Percentiles rank a stretch among this genome's conserved stretches.
These are phyloP conservation scores for Oscheius sp. DNA, from an alignment of 2,888 invertebrate genomes.

Conservation along the genomic window DNA sequence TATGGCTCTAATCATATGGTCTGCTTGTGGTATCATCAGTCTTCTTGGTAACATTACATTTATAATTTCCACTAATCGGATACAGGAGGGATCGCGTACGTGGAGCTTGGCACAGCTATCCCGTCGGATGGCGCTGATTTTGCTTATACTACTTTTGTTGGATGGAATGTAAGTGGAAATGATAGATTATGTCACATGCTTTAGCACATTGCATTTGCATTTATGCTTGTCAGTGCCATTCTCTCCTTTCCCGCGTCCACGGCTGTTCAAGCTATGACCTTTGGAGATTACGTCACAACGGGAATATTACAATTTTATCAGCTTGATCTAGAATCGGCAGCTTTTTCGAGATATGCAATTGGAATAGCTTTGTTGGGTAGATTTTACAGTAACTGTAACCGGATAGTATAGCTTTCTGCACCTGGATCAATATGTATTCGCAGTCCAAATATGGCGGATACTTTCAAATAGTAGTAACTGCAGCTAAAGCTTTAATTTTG, in stretches of 20 bases:
- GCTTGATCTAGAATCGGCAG: neutral
- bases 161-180: constrained; percentile 34
- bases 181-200: neutral
- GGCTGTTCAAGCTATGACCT: constrained; percentile 26
- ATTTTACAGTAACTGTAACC: too few species aligned
- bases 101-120: constrained; percentile 88
- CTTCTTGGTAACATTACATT: constrained; percentile 79
- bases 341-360: neutral
- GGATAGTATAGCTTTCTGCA: constrained; percentile 18
- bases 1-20: constrained; percentile 84
- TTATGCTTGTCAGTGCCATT: constrained; percentile 28
- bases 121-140: constrained; percentile 70
- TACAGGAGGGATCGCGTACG: constrained; percentile 82
- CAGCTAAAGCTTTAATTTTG: constrained; percentile 24
- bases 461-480: constrained; percentile 32
- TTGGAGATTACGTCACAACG: constrained; percentile 27
- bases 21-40: constrained; percentile 82
- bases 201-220: constrained; percentile 33
- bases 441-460: constrained; percentile 10
- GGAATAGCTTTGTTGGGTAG: constrained; percentile 31
- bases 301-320: neutral
- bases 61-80: neutral
- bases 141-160: constrained; percentile 38
- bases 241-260: constrained; percentile 29
- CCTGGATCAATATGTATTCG: constrained; percentile 10